These are phyloP conservation scores for Alsophila aescularia DNA, from an alignment of 2,888 invertebrate genomes.

Conservation along the genomic window DNA sequence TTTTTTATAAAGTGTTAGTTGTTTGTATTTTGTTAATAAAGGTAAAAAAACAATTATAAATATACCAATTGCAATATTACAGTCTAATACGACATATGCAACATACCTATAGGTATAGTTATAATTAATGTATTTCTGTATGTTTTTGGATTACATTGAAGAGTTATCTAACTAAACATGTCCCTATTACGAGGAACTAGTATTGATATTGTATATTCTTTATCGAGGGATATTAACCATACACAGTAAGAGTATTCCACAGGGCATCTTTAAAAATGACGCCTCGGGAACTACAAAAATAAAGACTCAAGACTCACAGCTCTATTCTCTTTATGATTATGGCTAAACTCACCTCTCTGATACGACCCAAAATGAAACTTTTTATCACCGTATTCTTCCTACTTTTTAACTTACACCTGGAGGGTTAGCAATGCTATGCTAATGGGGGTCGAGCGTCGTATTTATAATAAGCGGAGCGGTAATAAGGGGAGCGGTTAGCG, in stretches of 20 bases:
- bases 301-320: conserved; percentile 2
- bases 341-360: conserved; percentile 2
- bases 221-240: no score
- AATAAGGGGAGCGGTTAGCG: conserved; percentile 20
- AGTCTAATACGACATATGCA: no score
- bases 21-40: no score
- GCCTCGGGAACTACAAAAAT: conserved; percentile 13
- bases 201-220: no score
- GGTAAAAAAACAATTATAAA: no score
- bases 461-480: conserved; percentile 28
- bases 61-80: no score
- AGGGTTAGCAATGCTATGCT: conserved; percentile 24
- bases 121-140: no score
- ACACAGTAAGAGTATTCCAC: not conserved
- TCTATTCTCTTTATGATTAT: conserved; percentile 19
- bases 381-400: conserved; percentile 10
- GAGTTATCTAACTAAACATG: no score
- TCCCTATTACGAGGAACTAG: not conserved
- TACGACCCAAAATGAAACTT: conserved; percentile 11
- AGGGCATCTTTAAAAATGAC: conserved; percentile 14
- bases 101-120: no score
- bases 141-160: no score
- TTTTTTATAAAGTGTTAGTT: no score
- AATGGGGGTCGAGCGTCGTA: conserved; percentile 26
- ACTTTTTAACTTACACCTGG: conserved; percentile 20